A percentile compares a stretch with the other conserved stretches of the same genome.
Evolutionary conservation across 1,140 invertebrate species (phyloP).

Genomic region (Aradophagus sp.): DNA sequence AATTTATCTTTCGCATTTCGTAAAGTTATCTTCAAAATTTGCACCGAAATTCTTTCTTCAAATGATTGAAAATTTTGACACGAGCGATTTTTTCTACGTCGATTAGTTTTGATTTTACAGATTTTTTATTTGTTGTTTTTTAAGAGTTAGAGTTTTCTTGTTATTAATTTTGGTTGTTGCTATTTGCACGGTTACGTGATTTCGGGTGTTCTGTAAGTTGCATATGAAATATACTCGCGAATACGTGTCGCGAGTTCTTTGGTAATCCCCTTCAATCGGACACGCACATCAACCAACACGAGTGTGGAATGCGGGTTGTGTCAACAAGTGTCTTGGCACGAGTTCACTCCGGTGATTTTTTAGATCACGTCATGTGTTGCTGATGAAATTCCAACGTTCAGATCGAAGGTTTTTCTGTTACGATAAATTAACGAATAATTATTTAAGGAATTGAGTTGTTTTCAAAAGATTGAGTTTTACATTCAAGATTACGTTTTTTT

Average conservation of each 20-base stretch:
- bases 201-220: slow-evolving; percentile 19
- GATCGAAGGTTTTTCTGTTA: slow-evolving; percentile 6
- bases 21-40: too few species aligned
- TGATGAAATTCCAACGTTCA: slow-evolving; percentile 28
- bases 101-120: too few species aligned
- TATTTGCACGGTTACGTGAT: slow-evolving; percentile 11
- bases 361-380: slow-evolving; percentile 19
- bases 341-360: slow-evolving; percentile 53
- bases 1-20: too few species aligned
- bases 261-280: slow-evolving; percentile 30
- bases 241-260: slow-evolving; percentile 32
- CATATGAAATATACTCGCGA: too few species aligned
- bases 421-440: not conserved
- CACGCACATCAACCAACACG: slow-evolving; percentile 45
- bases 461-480: too few species aligned
- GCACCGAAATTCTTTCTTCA: too few species aligned
- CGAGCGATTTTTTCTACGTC: too few species aligned
- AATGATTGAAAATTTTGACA: too few species aligned
- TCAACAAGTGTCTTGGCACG: slow-evolving; percentile 63
- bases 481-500: too few species aligned
- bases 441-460: too few species aligned
- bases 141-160: too few species aligned
- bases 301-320: slow-evolving; percentile 45
- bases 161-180: slow-evolving; percentile 6
- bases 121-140: too few species aligned